A percentile compares a stretch with the other conserved stretches of the same genome.
Evolutionary conservation across 2,113 vertebrate species (phyloP).

Genomic region (Cololabis saira): DNA sequence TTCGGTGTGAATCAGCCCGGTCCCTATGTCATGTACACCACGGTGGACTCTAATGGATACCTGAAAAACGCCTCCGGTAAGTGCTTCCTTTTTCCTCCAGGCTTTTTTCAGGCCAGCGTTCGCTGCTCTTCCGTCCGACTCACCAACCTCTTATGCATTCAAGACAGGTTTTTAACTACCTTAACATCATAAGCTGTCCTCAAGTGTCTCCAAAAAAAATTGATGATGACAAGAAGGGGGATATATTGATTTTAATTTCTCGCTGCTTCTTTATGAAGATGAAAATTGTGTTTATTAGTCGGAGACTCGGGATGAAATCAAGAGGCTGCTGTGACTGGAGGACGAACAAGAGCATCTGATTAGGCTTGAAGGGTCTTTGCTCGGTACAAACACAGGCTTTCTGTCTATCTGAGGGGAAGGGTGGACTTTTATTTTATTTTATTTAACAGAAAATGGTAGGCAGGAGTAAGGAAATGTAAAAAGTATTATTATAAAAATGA

Average conservation of each 20-base stretch:
- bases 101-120: background rate
- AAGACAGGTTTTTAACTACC: slow-evolving; percentile 33
- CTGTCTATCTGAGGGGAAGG: no score
- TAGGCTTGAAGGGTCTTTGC: no score
- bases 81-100: slow-evolving; percentile 29
- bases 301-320: no score
- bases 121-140: background rate
- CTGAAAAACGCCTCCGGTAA: slow-evolving; percentile 96
- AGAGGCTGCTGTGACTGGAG: no score
- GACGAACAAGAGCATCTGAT: no score
- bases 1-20: slow-evolving; percentile 98
- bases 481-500: no score
- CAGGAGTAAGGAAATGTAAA: no score
- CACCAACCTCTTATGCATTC: background rate
- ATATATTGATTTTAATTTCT: slow-evolving; percentile 48
- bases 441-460: no score
- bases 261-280: slow-evolving; percentile 12
- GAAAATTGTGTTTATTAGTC: slow-evolving; percentile 6
- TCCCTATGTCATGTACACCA: slow-evolving; percentile 97
- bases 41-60: slow-evolving; percentile 93
- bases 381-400: no score
- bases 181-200: slow-evolving; percentile 24
- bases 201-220: slow-evolving; percentile 9
- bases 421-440: no score
- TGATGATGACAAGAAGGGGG: slow-evolving; percentile 11